Evolutionary conservation across 2,888 invertebrate genomes (phyloP).

Genomic region (Chloroclystis v-ata): DNA sequence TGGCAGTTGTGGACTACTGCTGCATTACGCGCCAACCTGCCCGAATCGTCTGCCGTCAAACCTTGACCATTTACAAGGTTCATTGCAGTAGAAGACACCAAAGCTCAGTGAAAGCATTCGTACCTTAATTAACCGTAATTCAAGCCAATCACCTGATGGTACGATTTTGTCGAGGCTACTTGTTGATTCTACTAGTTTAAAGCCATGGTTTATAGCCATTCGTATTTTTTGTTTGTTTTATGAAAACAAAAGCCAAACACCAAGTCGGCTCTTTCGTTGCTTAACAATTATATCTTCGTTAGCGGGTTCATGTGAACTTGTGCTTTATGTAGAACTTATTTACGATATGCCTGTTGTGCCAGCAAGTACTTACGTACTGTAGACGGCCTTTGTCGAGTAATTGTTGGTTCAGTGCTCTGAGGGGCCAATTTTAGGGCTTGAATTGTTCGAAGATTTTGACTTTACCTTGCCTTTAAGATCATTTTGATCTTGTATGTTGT

Average conservation of each 20-base stretch:
- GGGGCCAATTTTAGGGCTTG: too few species aligned
- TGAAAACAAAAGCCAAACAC: neutral
- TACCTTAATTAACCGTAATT: neutral
- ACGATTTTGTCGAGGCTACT: neutral
- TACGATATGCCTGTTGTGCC: too few species aligned
- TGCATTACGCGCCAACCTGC: constrained; percentile 39
- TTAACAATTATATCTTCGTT: constrained; percentile 1
- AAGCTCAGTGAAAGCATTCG: neutral
- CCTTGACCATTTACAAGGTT: constrained; percentile 19
- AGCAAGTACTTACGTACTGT: too few species aligned
- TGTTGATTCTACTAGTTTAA: neutral
- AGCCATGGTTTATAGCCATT: neutral
- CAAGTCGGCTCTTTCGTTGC: neutral
- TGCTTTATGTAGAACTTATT: neutral
- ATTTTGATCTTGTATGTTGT: constrained; percentile 23
- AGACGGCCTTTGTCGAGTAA: neutral
- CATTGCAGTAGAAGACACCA: constrained; percentile 3
- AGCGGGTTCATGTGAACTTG: constrained; percentile 1
- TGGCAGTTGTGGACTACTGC: constrained; percentile 38
- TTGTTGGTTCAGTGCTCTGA: neutral
- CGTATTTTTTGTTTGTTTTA: neutral
- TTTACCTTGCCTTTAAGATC: too few species aligned
- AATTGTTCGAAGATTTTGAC: too few species aligned
- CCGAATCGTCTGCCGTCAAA: constrained; percentile 29
- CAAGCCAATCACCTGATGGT: neutral